A percentile compares a stretch with the other conserved stretches of the same genome.
Conservation (phyloP, 2,797 vertebrate genomes). For the Sebastes paucispinis region DNA sequence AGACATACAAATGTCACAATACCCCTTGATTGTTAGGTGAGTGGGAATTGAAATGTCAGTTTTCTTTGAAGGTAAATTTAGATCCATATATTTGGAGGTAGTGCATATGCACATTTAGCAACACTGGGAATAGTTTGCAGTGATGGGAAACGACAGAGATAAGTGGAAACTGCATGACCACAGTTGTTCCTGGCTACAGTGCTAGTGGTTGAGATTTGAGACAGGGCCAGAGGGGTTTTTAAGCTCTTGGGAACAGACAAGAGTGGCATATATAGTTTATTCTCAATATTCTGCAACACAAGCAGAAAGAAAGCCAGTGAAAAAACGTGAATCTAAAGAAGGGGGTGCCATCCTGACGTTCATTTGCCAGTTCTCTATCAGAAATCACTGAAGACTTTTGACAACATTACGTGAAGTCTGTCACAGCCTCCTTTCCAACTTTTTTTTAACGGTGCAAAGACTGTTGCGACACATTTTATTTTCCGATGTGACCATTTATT, state of each 20-base stretch:
- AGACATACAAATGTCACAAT: background rate
- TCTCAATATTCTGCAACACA: slow-evolving; percentile 28
- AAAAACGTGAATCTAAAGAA: background rate
- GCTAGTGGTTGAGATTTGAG: slow-evolving; percentile 40
- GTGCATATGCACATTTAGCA: background rate
- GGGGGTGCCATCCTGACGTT: background rate
- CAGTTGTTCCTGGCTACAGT: slow-evolving; percentile 19
- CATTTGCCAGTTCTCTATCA: background rate
- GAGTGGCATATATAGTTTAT: slow-evolving; percentile 23
- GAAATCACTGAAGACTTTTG: background rate
- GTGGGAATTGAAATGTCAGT: slow-evolving; percentile 2
- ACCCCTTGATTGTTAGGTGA: background rate
- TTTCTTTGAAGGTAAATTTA: background rate
- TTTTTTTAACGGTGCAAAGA: no score
- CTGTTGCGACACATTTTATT: no score
- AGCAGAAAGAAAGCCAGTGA: slow-evolving; percentile 23
- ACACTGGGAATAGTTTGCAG: background rate
- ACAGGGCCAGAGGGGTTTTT: slow-evolving; percentile 4
- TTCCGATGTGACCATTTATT: no score
- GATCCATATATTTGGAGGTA: background rate
- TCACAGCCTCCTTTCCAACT: background rate
- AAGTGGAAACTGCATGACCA: slow-evolving; percentile 2
- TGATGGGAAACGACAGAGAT: slow-evolving; percentile 29
- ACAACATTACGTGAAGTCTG: background rate
- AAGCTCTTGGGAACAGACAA: slow-evolving; percentile 10